These are phyloP conservation scores for Lagorchestes hirsutus DNA, from an alignment of 2,797 vertebrate genomes.

Conservation along the genomic window DNA sequence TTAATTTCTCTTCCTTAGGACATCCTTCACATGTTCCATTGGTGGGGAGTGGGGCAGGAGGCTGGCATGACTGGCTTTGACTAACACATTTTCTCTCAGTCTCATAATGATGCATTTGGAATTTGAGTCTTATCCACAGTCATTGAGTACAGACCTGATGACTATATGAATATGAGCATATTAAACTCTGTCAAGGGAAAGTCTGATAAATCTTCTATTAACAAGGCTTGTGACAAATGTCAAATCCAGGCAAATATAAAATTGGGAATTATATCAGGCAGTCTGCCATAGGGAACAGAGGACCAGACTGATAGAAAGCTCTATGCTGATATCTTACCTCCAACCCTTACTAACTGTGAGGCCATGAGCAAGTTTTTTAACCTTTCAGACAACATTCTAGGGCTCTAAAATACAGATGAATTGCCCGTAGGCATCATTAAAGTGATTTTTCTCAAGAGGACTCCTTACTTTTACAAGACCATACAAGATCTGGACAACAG, in stretches of 20 bases:
- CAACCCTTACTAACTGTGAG: background rate
- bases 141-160: background rate
- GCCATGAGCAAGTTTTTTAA: background rate
- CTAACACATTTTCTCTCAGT: background rate
- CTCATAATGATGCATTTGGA: background rate
- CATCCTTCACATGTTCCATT: background rate
- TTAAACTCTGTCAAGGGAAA: background rate
- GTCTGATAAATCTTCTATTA: background rate
- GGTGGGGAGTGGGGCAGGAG: accelerated
- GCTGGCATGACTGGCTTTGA: background rate
- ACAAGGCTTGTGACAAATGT: background rate
- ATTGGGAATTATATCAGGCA: background rate
- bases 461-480: background rate
- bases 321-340: background rate
- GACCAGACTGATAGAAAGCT: background rate
- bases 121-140: background rate
- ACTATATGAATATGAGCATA: background rate
- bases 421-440: background rate
- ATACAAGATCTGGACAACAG: background rate
- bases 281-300: background rate
- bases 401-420: background rate
- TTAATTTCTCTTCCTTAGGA: background rate
- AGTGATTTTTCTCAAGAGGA: background rate
- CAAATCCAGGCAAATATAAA: background rate
- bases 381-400: background rate